Percentiles rank a stretch among this genome's conserved stretches.
phyloP scores from a whole-genome alignment of 2,888 invertebrate genomes.

The Lithophane leautieri region DNA sequence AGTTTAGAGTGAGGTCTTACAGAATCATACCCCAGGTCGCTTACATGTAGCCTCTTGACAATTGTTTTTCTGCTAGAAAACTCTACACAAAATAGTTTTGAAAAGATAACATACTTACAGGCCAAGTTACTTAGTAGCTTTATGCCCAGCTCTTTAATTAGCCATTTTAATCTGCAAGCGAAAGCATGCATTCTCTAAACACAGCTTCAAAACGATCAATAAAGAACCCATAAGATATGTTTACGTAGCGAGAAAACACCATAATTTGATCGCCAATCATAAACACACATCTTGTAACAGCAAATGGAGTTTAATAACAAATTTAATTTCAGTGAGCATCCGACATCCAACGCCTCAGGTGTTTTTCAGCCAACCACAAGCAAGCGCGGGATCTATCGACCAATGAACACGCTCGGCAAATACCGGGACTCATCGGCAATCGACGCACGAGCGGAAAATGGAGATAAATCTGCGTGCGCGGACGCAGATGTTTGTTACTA shows the following conservation, averaged over 20 bases:
- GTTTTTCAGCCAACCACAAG: slow-evolving; percentile 63
- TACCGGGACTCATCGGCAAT: slow-evolving; percentile 56
- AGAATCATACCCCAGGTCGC: too few relatives aligned
- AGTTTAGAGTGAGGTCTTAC: too few relatives aligned
- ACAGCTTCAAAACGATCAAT: slow-evolving; percentile 13
- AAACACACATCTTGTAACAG: slow-evolving; percentile 65
- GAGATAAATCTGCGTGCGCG: slow-evolving; percentile 66
- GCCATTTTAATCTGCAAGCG: background rate
- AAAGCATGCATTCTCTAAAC: slow-evolving; percentile 9
- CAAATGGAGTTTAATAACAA: slow-evolving; percentile 55
- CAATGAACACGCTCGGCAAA: slow-evolving; percentile 58
- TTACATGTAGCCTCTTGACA: too few relatives aligned
- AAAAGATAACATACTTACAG: background rate
- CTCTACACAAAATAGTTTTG: background rate
- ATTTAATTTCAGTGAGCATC: slow-evolving; percentile 63
- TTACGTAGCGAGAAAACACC: slow-evolving; percentile 57
- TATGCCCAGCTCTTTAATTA: slow-evolving; percentile 3
- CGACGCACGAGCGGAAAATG: slow-evolving; percentile 64
- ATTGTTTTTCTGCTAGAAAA: background rate
- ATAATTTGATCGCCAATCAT: slow-evolving; percentile 67
- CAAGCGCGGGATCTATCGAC: slow-evolving; percentile 43
- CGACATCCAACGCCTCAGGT: slow-evolving; percentile 60
- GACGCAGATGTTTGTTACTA: slow-evolving; percentile 69
- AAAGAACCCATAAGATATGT: slow-evolving; percentile 36
- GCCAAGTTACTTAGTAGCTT: slow-evolving; percentile 1